A percentile compares a stretch with the other conserved stretches of the same genome.
Conservation (phyloP, 2,797 vertebrate species). For the Sebastes matsubarae region DNA sequence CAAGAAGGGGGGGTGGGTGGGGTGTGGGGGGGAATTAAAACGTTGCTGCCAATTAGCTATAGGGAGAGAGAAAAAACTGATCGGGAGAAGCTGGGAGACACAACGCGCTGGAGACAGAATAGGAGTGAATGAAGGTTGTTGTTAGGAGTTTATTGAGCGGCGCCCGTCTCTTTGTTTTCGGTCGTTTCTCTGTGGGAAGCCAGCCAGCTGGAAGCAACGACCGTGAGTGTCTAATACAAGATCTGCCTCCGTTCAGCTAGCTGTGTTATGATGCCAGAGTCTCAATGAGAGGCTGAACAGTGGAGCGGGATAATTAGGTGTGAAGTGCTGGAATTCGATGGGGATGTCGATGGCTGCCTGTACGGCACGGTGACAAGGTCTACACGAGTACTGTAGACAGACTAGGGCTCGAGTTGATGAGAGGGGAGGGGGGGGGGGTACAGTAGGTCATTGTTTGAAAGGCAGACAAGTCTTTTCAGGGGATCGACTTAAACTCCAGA, state of each 20-base stretch:
- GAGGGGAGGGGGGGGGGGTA: neutral
- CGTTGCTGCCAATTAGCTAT: constrained; percentile 90
- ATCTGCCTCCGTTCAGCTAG: constrained; percentile 41
- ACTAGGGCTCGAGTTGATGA: constrained; percentile 12
- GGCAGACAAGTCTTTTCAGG: neutral
- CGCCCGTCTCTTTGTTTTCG: constrained; percentile 57
- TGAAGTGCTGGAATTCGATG: constrained; percentile 47
- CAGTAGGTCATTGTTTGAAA: constrained; percentile 18
- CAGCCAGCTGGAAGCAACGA: constrained; percentile 64
- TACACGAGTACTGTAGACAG: constrained; percentile 9
- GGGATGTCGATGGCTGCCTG: constrained; percentile 35
- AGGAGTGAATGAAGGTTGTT: constrained; percentile 54
- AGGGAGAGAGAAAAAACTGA: constrained; percentile 71
- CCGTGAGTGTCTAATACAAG: constrained; percentile 45
- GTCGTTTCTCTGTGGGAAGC: constrained; percentile 60
- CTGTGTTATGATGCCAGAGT: constrained; percentile 43
- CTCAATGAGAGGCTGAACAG: constrained; percentile 53
- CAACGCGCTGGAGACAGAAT: constrained; percentile 39
- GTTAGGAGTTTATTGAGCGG: constrained; percentile 57
- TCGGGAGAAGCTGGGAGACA: constrained; percentile 45
- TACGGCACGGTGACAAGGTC: neutral
- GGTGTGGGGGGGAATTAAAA: constrained; percentile 72
- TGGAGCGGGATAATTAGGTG: constrained; percentile 61
- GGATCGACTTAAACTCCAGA: neutral
- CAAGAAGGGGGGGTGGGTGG: constrained; percentile 72